Base-by-base conservation (phyloP, 2,113 vertebrate species). In the Sorex araneus region DNA sequence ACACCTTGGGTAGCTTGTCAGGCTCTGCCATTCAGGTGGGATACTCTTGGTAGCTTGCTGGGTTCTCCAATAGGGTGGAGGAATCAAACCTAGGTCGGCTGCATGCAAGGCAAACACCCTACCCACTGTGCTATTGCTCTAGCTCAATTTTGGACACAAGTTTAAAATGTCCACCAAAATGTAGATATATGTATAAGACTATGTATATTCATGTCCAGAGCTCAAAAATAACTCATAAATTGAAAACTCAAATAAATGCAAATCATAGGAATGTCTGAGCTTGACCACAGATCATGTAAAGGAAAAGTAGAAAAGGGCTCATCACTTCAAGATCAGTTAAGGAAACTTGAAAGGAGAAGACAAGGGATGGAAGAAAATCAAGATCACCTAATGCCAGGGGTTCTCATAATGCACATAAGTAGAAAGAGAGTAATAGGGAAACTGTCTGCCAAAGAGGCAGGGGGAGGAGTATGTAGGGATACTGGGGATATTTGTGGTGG, bases 181-280 rank as follows among this genome's bases (percentile, higher is more conserved):
- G 36, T n/a, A 0, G 25, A 74, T 92, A 11, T 64, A 28, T 75
- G 28, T 86, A 75, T 19, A 87, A 84, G 57, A 2, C n/a, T 69
- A 28, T n/a, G 30, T 40, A 47, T 45, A 45, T 71, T 34, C 60
- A 82, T 60, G 54, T 69, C 57, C 36, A 63, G 32, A 54, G 60
- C 30, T 87, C 50, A 89, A 87, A 93, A 12, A 83, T 47, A 87
- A 54, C 18, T 69, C 36, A 85, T n/a, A 28, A 92, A 23, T 23
- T 43, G 54, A 27, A 40, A 91, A 84, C 16, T n/a, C 6, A 69
- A 36, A 84, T 9, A 36, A 30, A 75, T 43, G 54, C 82, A 57
- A 79, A 69, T 30, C 54, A 34, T 13, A 28, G 32, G 27, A 50
- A 23, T 63, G 36, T 8, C 36, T 50, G 34, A 64, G 10, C 36